phyloP scores from a whole-genome alignment of 2,797 vertebrate genomes.

The Cyprinodon diabolis region DNA sequence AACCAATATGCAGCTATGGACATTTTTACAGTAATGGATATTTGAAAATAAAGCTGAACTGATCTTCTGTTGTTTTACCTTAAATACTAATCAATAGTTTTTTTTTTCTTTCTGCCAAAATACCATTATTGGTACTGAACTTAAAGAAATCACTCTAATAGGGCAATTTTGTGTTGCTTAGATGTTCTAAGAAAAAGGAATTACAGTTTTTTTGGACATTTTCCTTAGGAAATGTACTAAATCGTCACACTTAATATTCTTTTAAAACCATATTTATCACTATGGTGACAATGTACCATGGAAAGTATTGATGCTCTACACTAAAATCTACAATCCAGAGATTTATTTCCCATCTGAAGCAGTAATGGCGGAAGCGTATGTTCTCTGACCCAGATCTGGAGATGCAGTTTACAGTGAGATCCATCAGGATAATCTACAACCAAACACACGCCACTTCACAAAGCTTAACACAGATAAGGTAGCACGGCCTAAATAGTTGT shows the following conservation, averaged over 20 bases:
- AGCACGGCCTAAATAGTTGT: slow-evolving; percentile 18
- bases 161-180: too few relatives aligned
- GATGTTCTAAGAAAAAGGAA: too few relatives aligned
- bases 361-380: slow-evolving; percentile 13
- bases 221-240: not conserved
- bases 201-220: too few relatives aligned
- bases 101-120: too few relatives aligned
- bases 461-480: slow-evolving; percentile 22
- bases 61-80: too few relatives aligned
- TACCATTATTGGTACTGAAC: too few relatives aligned
- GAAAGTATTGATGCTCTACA: not conserved
- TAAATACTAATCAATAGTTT: too few relatives aligned
- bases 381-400: slow-evolving; percentile 28
- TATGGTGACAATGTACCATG: not conserved
- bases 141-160: too few relatives aligned
- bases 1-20: too few relatives aligned
- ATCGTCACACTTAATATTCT: not conserved
- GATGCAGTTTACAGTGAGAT: slow-evolving; percentile 16
- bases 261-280: not conserved
- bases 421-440: slow-evolving; percentile 27
- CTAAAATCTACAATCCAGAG: not conserved
- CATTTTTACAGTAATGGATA: too few relatives aligned
- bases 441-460: slow-evolving; percentile 24
- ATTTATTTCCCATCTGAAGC: slow-evolving; percentile 17
- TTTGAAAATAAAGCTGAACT: too few relatives aligned